These are phyloP conservation scores for Napeogenes inachia DNA, from an alignment of 2,888 invertebrate species.

Conservation along the genomic window DNA sequence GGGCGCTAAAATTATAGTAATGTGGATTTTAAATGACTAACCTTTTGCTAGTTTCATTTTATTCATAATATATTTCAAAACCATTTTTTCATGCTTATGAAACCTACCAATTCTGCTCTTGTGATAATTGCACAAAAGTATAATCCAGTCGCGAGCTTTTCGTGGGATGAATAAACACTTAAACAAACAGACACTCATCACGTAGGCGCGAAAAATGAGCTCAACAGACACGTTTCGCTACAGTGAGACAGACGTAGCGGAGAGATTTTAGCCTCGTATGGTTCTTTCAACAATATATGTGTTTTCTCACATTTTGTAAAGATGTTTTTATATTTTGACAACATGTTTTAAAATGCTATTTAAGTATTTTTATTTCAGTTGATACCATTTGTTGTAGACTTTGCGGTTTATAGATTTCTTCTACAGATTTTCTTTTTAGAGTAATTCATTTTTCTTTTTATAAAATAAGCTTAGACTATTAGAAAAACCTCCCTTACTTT, in stretches of 20 bases:
- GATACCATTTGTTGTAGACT: too few species aligned
- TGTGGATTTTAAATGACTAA: too few species aligned
- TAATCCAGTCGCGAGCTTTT: conserved; percentile 27
- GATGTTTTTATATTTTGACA: too few species aligned
- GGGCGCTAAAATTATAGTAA: too few species aligned
- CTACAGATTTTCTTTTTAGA: too few species aligned
- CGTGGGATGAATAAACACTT: conserved; percentile 33
- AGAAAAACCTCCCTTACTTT: too few species aligned
- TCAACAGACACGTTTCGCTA: conserved; percentile 27
- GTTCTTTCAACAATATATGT: conserved; percentile 15
- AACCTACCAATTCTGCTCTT: conserved; percentile 5
- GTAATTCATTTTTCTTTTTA: too few species aligned
- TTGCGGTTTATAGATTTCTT: too few species aligned
- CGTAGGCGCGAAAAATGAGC: conserved; percentile 35
- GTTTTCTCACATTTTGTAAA: conserved; percentile 7
- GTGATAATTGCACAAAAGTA: conserved; percentile 25
- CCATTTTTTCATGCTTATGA: conserved; percentile 12
- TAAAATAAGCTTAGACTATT: too few species aligned
- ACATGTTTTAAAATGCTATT: too few species aligned
- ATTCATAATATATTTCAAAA: conserved; percentile 25
- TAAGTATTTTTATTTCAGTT: too few species aligned
- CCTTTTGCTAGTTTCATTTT: too few species aligned
- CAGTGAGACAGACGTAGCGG: conserved; percentile 19
- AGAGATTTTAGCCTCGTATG: conserved; percentile 15
- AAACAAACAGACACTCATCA: conserved; percentile 30